Percentiles rank a stretch among this genome's conserved stretches.
phyloP scores from a whole-genome alignment of 2,888 invertebrate genomes.

The Lordiphosa fenestrarum region DNA sequence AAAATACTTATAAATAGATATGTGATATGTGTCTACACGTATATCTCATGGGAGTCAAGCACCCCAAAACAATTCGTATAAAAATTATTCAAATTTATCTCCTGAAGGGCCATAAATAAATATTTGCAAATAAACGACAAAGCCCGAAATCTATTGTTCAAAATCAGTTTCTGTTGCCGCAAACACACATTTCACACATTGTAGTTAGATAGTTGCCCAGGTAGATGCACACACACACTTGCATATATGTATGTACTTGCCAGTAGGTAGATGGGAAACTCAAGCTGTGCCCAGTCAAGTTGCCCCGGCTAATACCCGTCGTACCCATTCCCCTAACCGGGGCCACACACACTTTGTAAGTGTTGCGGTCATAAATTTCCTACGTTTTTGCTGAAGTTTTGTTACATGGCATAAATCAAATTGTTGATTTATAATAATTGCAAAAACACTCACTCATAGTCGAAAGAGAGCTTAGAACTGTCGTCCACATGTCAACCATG shows the following conservation, averaged over 20 bases:
- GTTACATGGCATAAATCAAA: constrained; percentile 66
- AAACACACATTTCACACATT: constrained; percentile 30
- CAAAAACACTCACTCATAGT: constrained; percentile 47
- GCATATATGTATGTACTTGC: constrained; percentile 4
- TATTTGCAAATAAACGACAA: constrained; percentile 12
- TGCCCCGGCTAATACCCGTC: no score
- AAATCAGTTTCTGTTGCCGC: constrained; percentile 7
- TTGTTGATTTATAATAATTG: constrained; percentile 69
- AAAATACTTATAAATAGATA: no score
- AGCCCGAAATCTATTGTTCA: constrained; percentile 16
- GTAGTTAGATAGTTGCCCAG: constrained; percentile 23
- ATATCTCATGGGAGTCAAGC: no score
- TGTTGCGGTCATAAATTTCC: constrained; percentile 57
- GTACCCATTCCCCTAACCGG: constrained; percentile 2
- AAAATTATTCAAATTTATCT: no score
- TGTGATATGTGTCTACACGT: no score
- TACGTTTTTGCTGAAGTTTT: constrained; percentile 48
- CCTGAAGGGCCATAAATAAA: constrained; percentile 6
- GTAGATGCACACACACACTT: constrained; percentile 10
- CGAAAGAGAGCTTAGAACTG: constrained; percentile 36
- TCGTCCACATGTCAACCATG: constrained; percentile 57
- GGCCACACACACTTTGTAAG: constrained; percentile 51
- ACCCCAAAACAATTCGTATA: no score
- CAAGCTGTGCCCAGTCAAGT: no score
- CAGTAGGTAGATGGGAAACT: constrained; percentile 8